Evolutionary conservation across 2,113 vertebrate species (phyloP).

Genomic region (Formicarius rufipectus): DNA sequence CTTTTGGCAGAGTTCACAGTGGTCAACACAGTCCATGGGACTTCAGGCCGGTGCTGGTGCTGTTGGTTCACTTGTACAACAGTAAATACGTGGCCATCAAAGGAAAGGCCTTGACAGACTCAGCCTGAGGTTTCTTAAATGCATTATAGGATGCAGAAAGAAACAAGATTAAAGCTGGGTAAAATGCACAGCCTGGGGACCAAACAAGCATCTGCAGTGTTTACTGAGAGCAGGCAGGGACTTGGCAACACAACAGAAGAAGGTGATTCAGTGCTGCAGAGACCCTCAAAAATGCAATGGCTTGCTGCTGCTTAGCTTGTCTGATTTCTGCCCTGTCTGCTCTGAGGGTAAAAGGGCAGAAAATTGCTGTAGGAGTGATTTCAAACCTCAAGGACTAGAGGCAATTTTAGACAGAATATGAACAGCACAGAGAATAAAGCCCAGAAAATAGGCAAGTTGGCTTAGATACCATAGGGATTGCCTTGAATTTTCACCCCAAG

Average conservation of each 20-base stretch:
- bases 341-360: neutral
- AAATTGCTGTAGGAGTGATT: neutral
- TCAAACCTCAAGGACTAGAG: neutral
- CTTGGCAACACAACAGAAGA: neutral
- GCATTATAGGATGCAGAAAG: constrained; percentile 6
- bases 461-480: neutral
- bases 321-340: neutral
- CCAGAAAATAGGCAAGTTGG: neutral
- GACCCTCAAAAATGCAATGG: neutral
- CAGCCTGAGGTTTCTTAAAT: constrained; percentile 23
- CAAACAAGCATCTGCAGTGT: neutral
- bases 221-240: neutral
- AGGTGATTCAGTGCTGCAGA: neutral
- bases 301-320: neutral
- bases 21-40: neutral
- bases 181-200: neutral
- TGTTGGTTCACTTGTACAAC: neutral
- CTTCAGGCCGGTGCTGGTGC: neutral
- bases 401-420: neutral
- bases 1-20: constrained; percentile 15
- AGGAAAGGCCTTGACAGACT: neutral
- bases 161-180: neutral
- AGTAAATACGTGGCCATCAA: neutral
- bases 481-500: neutral
- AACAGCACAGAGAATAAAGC: neutral